A percentile compares a stretch with the other conserved stretches of the same genome.
Evolutionary conservation across 1,140 invertebrate genomes (phyloP).

Genomic region (Drosophila simulans): DNA sequence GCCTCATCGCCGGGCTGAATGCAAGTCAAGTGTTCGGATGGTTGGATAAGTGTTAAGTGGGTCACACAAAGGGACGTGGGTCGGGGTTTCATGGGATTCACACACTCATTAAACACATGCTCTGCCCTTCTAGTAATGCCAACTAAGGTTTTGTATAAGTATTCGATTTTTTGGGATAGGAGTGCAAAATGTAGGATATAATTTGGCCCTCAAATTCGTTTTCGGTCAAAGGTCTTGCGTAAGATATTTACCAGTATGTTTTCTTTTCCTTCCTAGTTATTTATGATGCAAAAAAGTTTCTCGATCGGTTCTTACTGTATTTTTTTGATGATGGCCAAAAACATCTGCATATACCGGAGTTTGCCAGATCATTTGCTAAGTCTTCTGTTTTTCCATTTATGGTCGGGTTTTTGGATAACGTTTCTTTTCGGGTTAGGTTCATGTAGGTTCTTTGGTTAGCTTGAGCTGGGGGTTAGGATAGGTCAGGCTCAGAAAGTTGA

Average conservation of each 20-base stretch:
- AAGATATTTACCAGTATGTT: too few relatives aligned
- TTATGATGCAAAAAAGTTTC: neutral
- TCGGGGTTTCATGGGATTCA: constrained; percentile 14
- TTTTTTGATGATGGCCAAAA: constrained; percentile 18
- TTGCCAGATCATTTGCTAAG: constrained; percentile 30
- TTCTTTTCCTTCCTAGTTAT: too few relatives aligned
- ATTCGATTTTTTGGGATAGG: neutral
- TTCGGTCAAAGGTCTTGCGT: too few relatives aligned
- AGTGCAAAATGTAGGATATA: constrained; percentile 2
- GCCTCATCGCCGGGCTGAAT: constrained; percentile 73
- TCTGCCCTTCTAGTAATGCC: constrained; percentile 46
- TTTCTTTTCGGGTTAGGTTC: constrained; percentile 19
- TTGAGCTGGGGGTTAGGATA: constrained; percentile 38
- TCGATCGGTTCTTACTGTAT: neutral
- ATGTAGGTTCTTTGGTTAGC: constrained; percentile 23
- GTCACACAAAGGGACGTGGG: constrained; percentile 33
- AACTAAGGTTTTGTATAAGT: constrained; percentile 32
- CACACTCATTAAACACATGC: constrained; percentile 36
- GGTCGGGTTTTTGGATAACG: constrained; percentile 8
- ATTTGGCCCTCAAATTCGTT: too few relatives aligned
- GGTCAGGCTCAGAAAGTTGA: constrained; percentile 59
- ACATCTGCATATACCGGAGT: neutral
- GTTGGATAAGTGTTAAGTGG: constrained; percentile 33
- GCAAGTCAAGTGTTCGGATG: constrained; percentile 34
- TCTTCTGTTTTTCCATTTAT: constrained; percentile 34